Evolutionary conservation across 2,888 invertebrate genomes (phyloP), one percentile per base, ranked within the genome.

Genomic region (Lepidochrysops patricia): DNA sequence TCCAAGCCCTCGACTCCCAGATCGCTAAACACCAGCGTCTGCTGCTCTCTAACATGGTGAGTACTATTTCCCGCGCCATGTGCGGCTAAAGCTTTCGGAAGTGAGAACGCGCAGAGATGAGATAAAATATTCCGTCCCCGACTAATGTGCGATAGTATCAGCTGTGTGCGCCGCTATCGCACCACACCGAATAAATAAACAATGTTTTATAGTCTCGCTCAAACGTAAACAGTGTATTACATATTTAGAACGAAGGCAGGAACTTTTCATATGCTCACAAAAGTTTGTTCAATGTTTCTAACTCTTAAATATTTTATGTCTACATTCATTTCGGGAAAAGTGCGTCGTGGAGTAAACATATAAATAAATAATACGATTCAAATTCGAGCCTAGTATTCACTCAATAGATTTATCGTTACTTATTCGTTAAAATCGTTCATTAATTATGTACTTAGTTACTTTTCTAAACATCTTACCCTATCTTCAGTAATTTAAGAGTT

Each of bases 11-110:
- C 74, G 88, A 88, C 69, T 83, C 85, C 68, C 87, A 88, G 80
- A 72, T 85, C 77, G 86, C 81, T 84, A 89, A 89, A 82, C 86
- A 86, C 75, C 88, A 86, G 74, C 81, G 86, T 68, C 80, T 86
- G 83, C 88, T 87, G 87, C 88, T 89, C 88, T 88, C 89, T 82
- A 89, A 89, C 85, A 89, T 89, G 89, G 89, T 89, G 81, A 89
- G 86, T 63, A 61, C 61, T 63, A 56, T 70, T 74, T 74, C 72
- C 75, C 74, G 73, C 71, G 77, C 48, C 72, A 70, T 72, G 70
- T 61, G 67, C 68, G 60, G 64, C 70, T 72, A 73, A 74, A 83
- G 68, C n/a, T 79, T 79, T 72, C 64, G 71, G 69, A 26, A 74
- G 71, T 72, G 71, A 77, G 67, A 68, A 73, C 70, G 68, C 68